Conservation (phyloP, 2,797 vertebrate genomes). For the Pangasius djambal region DNA sequence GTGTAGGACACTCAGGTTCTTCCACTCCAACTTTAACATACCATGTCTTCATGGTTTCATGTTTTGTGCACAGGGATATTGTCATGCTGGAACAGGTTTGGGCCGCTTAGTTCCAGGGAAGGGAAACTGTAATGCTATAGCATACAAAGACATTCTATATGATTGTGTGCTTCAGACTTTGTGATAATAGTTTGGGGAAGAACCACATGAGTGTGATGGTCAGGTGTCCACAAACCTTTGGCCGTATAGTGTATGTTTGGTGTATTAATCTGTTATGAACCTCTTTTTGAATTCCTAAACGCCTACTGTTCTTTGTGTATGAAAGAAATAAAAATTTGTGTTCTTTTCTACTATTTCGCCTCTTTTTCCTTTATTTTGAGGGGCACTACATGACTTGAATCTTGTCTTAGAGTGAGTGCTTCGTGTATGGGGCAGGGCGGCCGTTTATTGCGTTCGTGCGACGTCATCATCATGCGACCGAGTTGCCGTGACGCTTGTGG, state of each 20-base stretch:
- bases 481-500: neutral
- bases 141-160: neutral
- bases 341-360: neutral
- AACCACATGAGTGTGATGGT: neutral
- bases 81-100: neutral
- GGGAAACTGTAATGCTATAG: neutral
- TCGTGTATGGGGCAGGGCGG: fast-evolving
- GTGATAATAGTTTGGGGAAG: too few relatives aligned
- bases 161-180: neutral
- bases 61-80: neutral
- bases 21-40: neutral
- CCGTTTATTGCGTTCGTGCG: too few relatives aligned
- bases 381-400: neutral
- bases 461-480: constrained; percentile 28
- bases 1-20: neutral
- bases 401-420: neutral
- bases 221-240: neutral
- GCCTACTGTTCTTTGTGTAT: neutral
- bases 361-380: neutral
- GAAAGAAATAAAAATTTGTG: neutral
- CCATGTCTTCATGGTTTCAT: too few relatives aligned
- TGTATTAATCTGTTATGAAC: neutral
- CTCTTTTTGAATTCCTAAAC: neutral
- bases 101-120: neutral
- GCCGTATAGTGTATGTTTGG: neutral